Conservation (phyloP, 2,888 invertebrate species). For the Polyommatus icarus region DNA sequence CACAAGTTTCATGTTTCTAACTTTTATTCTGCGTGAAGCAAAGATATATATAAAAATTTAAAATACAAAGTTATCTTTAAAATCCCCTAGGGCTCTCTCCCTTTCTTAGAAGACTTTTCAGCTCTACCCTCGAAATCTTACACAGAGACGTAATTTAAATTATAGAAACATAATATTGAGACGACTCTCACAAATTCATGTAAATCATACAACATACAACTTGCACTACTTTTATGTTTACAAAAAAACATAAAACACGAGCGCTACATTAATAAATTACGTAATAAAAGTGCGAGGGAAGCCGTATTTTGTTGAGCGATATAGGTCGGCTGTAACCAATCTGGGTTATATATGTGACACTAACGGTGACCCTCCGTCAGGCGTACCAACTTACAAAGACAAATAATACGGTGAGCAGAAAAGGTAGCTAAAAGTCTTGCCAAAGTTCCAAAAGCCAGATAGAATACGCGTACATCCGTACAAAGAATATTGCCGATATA, state of each 20-base stretch:
- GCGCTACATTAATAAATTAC: conserved; percentile 15
- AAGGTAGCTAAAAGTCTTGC: neutral
- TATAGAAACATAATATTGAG: neutral
- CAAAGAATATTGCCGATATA: no score
- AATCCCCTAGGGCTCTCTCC: no score
- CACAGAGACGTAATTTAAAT: neutral
- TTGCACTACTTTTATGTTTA: conserved; percentile 10
- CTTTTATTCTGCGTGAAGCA: no score
- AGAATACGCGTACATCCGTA: no score
- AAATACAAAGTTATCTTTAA: no score
- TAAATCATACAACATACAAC: conserved; percentile 1
- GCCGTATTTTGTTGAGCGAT: conserved; percentile 3
- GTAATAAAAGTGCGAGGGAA: conserved; percentile 8
- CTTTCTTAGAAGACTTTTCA: no score
- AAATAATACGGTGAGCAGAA: neutral
- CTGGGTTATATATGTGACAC: conserved; percentile 12
- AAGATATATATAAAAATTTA: no score
- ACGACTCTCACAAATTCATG: neutral
- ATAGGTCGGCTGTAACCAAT: conserved; percentile 23
- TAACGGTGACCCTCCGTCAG: conserved; percentile 18
- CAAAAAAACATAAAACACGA: conserved; percentile 1
- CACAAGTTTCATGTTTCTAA: no score
- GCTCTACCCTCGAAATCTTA: neutral
- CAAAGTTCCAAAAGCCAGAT: no score
- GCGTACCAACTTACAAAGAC: neutral